These are phyloP conservation scores for Stenurella melanura DNA, from an alignment of 2,888 invertebrate genomes.

Conservation along the genomic window DNA sequence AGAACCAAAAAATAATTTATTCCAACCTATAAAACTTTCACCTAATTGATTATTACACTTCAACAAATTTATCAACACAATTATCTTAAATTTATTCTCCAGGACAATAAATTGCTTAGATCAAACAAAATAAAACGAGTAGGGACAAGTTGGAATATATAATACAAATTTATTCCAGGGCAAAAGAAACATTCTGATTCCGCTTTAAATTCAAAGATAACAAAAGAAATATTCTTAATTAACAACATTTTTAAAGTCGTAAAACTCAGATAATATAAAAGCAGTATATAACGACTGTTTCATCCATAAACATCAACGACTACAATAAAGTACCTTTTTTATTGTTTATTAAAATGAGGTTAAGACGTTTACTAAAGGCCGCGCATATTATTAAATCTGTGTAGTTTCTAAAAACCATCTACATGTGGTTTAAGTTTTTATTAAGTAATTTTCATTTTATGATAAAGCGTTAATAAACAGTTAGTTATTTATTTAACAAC, in stretches of 20 bases:
- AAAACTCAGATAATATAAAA: conserved; percentile 53
- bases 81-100: conserved; percentile 21
- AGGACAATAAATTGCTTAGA: conserved; percentile 15
- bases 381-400: conserved; percentile 43
- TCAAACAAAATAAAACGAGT: conserved; percentile 16
- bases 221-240: conserved; percentile 56
- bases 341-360: conserved; percentile 71
- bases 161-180: conserved; percentile 29
- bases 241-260: conserved; percentile 53
- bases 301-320: conserved; percentile 55
- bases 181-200: conserved; percentile 42
- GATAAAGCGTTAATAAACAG: conserved; percentile 12
- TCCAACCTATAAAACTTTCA: conserved; percentile 15
- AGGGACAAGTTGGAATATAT: conserved; percentile 10
- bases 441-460: conserved; percentile 34
- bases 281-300: conserved; percentile 53
- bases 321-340: conserved; percentile 60
- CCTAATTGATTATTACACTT: conserved; percentile 13
- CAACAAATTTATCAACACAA: conserved; percentile 19
- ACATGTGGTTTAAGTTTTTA: conserved; percentile 16
- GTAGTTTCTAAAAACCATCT: conserved; percentile 32
- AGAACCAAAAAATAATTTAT: background rate
- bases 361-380: conserved; percentile 60
- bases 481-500: background rate
- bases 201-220: conserved; percentile 53